Evolutionary conservation across 2,888 invertebrate species (phyloP).

Genomic region (Apamea monoglypha): DNA sequence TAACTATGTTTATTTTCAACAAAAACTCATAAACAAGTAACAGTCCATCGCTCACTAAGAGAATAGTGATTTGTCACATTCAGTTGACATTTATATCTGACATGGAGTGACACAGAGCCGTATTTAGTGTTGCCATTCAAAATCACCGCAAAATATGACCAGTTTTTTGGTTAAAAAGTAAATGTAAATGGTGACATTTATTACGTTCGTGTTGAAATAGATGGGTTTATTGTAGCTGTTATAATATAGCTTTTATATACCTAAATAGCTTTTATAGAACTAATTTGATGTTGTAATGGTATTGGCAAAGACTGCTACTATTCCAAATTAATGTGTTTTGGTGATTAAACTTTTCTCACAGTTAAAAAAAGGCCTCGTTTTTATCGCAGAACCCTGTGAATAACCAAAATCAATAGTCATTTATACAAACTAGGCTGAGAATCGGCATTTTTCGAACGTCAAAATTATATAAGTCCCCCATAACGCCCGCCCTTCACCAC

Average conservation of each 20-base stretch:
- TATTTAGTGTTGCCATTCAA: conserved; percentile 26
- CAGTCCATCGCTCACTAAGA: conserved; percentile 40
- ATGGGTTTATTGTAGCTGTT: conserved; percentile 17
- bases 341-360: not conserved
- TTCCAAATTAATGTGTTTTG: not conserved
- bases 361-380: too few relatives aligned
- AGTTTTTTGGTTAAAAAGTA: conserved; percentile 39
- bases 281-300: not conserved
- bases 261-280: conserved; percentile 1
- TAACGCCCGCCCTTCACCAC: too few relatives aligned
- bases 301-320: not conserved
- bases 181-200: conserved; percentile 51
- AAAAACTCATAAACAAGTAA: conserved; percentile 38
- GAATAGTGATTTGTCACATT: conserved; percentile 55
- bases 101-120: conserved; percentile 38
- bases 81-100: conserved; percentile 53
- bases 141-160: conserved; percentile 34
- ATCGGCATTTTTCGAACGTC: too few relatives aligned
- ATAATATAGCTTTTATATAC: conserved; percentile 9
- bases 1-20: conserved; percentile 13
- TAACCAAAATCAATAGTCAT: too few relatives aligned
- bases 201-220: conserved; percentile 38
- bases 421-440: too few relatives aligned
- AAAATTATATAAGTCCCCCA: too few relatives aligned
- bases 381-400: too few relatives aligned